Evolutionary conservation across 2,888 invertebrate species (phyloP).

Genomic region (Sepiola atlantica): DNA sequence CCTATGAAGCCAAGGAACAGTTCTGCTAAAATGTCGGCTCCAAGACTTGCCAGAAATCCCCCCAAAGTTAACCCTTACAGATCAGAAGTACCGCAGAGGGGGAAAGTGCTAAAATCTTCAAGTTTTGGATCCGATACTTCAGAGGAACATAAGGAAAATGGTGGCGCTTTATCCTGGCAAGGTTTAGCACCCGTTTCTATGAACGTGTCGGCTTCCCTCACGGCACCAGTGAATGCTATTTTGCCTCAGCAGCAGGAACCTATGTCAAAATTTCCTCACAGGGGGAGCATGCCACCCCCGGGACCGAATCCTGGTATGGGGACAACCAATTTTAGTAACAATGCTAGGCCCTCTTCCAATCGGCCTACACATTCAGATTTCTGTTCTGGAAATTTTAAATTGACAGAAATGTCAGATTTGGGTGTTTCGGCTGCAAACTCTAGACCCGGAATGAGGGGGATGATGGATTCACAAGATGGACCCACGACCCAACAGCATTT

Average conservation of each 20-base stretch:
- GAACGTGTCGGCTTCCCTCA: background rate
- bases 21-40: background rate
- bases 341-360: background rate
- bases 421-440: background rate
- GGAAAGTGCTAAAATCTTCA: background rate
- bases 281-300: background rate
- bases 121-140: background rate
- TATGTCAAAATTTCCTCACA: background rate
- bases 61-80: background rate
- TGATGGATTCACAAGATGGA: background rate
- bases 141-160: background rate
- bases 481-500: background rate
- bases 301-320: background rate
- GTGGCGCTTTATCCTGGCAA: background rate
- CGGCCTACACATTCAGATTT: background rate
- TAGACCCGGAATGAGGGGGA: background rate
- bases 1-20: background rate
- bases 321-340: background rate
- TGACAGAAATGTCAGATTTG: background rate
- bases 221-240: background rate
- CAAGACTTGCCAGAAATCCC: background rate
- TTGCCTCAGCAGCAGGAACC: background rate
- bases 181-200: background rate
- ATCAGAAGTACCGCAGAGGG: background rate
- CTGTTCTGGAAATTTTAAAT: background rate